Evolutionary conservation across 2,797 vertebrate species (phyloP).

Genomic region (Neosilurus hyrtlii): DNA sequence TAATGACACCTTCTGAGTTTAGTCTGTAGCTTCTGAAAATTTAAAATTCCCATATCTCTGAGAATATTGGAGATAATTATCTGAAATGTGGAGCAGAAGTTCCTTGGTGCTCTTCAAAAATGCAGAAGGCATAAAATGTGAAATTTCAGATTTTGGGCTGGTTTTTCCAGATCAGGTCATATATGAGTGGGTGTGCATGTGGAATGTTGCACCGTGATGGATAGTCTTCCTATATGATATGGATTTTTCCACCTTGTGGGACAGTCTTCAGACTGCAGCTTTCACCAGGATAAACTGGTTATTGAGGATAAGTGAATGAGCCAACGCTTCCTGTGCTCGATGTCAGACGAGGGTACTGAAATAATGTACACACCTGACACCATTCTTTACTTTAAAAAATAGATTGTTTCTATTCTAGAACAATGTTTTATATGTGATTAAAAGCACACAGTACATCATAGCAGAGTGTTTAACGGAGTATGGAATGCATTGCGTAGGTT

Average conservation of each 20-base stretch:
- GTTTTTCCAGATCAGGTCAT: no score
- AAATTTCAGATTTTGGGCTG: no score
- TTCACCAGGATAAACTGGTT: background rate
- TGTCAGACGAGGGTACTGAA: background rate
- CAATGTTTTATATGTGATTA: background rate
- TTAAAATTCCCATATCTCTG: no score
- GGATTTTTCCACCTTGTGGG: background rate
- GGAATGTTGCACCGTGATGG: background rate
- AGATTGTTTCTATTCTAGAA: background rate
- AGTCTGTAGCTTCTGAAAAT: no score
- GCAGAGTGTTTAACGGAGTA: no score
- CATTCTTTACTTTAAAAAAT: background rate
- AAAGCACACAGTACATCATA: background rate
- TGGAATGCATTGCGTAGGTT: no score
- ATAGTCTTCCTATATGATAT: background rate
- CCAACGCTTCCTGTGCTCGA: background rate
- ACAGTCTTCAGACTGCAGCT: background rate
- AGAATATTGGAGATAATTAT: no score
- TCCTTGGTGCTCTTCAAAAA: no score
- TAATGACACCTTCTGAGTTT: no score
- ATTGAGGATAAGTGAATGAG: background rate
- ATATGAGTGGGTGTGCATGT: no score
- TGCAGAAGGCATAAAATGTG: no score
- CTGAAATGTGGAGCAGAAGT: no score
- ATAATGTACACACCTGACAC: background rate